Conservation (phyloP, 2,113 vertebrate species). For the Myotis brandtii region DNA sequence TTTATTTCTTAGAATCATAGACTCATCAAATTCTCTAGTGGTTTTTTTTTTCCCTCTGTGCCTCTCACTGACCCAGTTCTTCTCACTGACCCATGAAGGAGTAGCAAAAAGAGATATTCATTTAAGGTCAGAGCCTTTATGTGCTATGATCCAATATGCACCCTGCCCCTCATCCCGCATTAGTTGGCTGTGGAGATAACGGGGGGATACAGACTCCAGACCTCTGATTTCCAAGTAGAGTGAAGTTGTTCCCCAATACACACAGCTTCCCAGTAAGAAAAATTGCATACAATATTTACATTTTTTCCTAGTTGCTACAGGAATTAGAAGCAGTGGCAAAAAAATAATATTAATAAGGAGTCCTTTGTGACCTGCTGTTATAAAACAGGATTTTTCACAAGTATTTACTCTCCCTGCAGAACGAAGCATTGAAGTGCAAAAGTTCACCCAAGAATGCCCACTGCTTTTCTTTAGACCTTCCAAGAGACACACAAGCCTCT, state of each 20-base stretch:
- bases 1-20: conserved; percentile 75
- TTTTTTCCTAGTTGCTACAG: conserved; percentile 75
- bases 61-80: conserved; percentile 61
- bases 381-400: conserved; percentile 81
- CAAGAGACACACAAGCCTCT: conserved; percentile 82
- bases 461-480: conserved; percentile 80
- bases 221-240: conserved; percentile 29
- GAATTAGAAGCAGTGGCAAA: conserved; percentile 76
- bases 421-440: conserved; percentile 83
- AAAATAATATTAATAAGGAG: conserved; percentile 80
- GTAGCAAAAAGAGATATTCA: conserved; percentile 17
- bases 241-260: not conserved
- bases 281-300: conserved; percentile 70
- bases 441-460: conserved; percentile 81
- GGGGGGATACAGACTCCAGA: not conserved
- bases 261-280: conserved; percentile 54
- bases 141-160: not conserved
- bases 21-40: conserved; percentile 75
- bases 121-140: not conserved
- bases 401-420: conserved; percentile 76
- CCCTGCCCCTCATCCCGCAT: not conserved
- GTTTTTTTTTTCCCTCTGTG: conserved; percentile 25
- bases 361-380: conserved; percentile 83
- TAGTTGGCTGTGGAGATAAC: not conserved
- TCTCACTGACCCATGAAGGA: conserved; percentile 48